Conservation (phyloP, 2,888 invertebrate genomes). For the Biston betularia region DNA sequence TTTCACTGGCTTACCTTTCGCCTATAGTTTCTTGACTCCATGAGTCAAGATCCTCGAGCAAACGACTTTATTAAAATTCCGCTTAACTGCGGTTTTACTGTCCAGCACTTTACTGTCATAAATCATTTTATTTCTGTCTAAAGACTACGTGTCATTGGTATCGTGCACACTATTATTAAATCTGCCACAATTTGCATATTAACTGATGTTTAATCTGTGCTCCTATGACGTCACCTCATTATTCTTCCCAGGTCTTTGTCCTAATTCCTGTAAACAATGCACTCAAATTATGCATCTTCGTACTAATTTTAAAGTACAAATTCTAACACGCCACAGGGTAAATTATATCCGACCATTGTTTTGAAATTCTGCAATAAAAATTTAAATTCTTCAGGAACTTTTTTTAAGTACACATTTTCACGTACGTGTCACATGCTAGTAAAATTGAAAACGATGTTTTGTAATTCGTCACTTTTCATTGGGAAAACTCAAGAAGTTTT, state of each 20-base stretch:
- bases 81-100: constrained; percentile 25
- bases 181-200: background rate
- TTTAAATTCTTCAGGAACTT: background rate
- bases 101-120: constrained; percentile 24
- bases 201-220: constrained; percentile 4
- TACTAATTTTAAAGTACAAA: constrained; percentile 29
- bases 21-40: constrained; percentile 22
- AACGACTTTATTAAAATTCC: constrained; percentile 33
- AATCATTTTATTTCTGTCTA: constrained; percentile 38
- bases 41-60: constrained; percentile 20
- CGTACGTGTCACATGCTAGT: constrained; percentile 6
- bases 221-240: constrained; percentile 31
- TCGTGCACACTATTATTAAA: constrained; percentile 1
- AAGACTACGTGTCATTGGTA: constrained; percentile 36
- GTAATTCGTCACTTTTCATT: background rate
- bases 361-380: constrained; percentile 7
- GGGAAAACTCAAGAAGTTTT: background rate
- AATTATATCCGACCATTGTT: background rate
- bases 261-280: constrained; percentile 47
- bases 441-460: background rate
- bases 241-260: constrained; percentile 47
- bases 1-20: background rate
- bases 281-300: constrained; percentile 41
- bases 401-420: constrained; percentile 7
- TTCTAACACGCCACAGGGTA: constrained; percentile 21